These are phyloP conservation scores for Aulostomus chinensis DNA, from an alignment of 2,797 vertebrate species.

Conservation along the genomic window DNA sequence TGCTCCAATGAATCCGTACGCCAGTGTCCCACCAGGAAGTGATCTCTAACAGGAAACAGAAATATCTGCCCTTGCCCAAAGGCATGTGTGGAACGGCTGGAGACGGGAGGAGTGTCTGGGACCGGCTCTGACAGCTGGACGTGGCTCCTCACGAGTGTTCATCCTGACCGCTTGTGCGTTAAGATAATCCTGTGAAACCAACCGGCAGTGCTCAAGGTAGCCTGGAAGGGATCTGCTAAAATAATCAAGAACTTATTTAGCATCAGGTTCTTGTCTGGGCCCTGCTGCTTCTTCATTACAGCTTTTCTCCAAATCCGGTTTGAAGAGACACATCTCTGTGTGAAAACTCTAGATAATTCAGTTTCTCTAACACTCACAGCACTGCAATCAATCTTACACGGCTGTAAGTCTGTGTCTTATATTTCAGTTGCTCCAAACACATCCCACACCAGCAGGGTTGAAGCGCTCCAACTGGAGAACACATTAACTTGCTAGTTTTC, in stretches of 20 bases:
- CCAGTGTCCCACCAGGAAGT: slow-evolving; percentile 1
- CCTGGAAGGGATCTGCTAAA: no score
- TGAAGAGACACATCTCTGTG: no score
- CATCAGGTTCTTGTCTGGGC: background rate
- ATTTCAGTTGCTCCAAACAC: no score
- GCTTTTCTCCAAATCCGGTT: no score
- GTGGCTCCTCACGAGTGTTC: slow-evolving; percentile 22
- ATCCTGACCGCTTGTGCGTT: slow-evolving; percentile 1
- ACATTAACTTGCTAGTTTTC: slow-evolving; percentile 27
- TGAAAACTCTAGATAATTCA: no score
- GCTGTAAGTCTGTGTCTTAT: no score
- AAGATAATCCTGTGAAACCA: background rate
- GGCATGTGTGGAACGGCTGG: slow-evolving; percentile 35
- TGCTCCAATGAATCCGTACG: no score
- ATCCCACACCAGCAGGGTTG: slow-evolving; percentile 8
- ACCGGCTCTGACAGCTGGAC: slow-evolving; percentile 42
- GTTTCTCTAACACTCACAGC: background rate
- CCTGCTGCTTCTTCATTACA: background rate
- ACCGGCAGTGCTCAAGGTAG: background rate
- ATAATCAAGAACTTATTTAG: no score
- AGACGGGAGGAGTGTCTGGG: slow-evolving; percentile 33
- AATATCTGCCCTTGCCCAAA: slow-evolving; percentile 2
- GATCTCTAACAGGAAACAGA: no score
- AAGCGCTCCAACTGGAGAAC: slow-evolving; percentile 1
- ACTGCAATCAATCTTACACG: slow-evolving; percentile 30